These are phyloP conservation scores for Ceyx melanurus DNA, from an alignment of 2,113 vertebrate genomes.

Conservation along the genomic window DNA sequence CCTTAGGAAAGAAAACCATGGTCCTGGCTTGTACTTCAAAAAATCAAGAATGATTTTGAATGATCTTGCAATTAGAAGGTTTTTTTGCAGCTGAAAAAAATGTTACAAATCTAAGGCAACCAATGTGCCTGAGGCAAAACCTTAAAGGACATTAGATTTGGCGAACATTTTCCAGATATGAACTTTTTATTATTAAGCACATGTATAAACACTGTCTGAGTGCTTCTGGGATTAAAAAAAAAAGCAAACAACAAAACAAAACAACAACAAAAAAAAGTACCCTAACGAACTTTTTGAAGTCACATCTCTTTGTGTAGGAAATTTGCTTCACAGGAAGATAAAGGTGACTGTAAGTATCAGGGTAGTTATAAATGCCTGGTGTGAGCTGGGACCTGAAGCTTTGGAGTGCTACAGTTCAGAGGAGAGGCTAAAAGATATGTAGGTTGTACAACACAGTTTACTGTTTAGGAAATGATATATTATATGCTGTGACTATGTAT, in stretches of 20 bases:
- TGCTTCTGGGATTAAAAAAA: too few relatives aligned
- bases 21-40: not conserved
- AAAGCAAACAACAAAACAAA: too few relatives aligned
- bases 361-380: rapidly evolving
- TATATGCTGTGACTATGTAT: not conserved
- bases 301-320: not conserved
- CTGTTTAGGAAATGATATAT: not conserved
- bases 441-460: not conserved
- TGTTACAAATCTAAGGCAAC: not conserved
- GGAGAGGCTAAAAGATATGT: not conserved
- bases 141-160: not conserved
- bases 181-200: not conserved
- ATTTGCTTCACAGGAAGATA: not conserved
- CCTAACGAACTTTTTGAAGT: not conserved
- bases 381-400: not conserved
- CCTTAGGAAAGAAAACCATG: not conserved
- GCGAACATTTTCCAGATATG: not conserved
- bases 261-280: rapidly evolving
- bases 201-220: rapidly evolving
- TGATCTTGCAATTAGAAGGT: not conserved
- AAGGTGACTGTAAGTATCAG: not conserved
- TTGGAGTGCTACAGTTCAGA: not conserved
- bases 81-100: not conserved
- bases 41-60: not conserved
- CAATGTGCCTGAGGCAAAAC: not conserved